Evolutionary conservation across 2,888 invertebrate species (phyloP), one percentile per base, ranked within the genome.

Genomic region (Drosophila pseudotalamancana): DNA sequence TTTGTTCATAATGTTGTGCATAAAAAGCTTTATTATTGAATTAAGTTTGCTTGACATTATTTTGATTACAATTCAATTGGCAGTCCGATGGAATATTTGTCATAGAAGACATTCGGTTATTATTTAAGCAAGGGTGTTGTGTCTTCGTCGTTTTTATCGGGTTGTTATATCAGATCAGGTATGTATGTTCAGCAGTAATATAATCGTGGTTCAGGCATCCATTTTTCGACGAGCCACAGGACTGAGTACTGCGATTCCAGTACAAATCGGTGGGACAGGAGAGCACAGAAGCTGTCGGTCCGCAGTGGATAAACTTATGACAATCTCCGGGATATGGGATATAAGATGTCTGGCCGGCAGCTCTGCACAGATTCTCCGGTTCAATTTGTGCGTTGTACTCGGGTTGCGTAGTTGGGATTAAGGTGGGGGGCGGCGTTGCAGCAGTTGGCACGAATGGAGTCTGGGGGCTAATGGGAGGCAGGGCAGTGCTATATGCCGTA

Each of bases 301-400:
- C 80, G 18, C 91, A 91, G 11, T 81, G 69, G 45, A 90, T 85
- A 16, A 89, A 91, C 51, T 86, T 89, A 4, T 63, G 78, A 27
- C 90, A 90, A 59, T 90, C 85, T 3, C 55, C 67, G 0, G 90
- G 89, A 77, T 89, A 82, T 0, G 88, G 55, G 0, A 84, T 34
- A 54, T 79, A 88, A 0, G 48, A 21, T 19, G 5, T 49, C 18
- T 25, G 25, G 11, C 3, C 16, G 34, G 29, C 19, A 3, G 37
- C 25, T 1, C 8, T 35, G 49, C 85, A 85, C 16, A 45, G 37
- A 23, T 49, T 6, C 6, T 14, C 45, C 3, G 37, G 72, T 16
- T 66, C 57, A 0, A 72, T 61, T 0, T 53, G 64, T 6, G 12
- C 4, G 4, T 6, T 14, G 5, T 19, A 2, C 1, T 27, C 21